A percentile compares a stretch with the other conserved stretches of the same genome.
Conservation (phyloP, 1,140 invertebrate genomes). For the Triops cancriformis region DNA sequence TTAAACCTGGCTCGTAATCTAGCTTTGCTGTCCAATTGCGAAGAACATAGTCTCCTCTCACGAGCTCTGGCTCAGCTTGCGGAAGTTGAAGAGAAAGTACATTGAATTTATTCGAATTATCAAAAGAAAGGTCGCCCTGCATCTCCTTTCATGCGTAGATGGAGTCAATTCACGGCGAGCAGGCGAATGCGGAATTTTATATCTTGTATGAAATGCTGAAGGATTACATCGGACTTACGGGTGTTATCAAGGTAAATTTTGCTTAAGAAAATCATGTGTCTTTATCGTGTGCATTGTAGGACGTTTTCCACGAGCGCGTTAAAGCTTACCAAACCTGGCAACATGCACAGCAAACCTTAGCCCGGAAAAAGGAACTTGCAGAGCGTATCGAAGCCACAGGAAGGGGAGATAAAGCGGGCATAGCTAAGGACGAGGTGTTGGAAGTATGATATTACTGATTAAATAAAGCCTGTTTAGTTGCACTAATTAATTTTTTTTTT, state of each 20-base stretch:
- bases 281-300: constrained; percentile 44
- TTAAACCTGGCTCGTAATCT: constrained; percentile 76
- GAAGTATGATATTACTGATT: constrained; percentile 53
- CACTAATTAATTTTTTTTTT: constrained; percentile 28
- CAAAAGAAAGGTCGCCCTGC: not conserved
- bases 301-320: constrained; percentile 95
- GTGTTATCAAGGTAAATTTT: constrained; percentile 68
- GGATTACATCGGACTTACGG: constrained; percentile 89
- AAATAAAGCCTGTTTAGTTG: not conserved
- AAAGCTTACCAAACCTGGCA: constrained; percentile 98
- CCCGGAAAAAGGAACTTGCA: constrained; percentile 89
- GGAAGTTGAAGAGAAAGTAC: constrained; percentile 77
- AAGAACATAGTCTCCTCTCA: constrained; percentile 88
- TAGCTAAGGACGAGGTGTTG: constrained; percentile 79
- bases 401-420: constrained; percentile 78
- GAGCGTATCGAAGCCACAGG: constrained; percentile 81
- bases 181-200: constrained; percentile 91
- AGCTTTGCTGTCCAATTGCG: constrained; percentile 85
- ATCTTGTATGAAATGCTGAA: constrained; percentile 86
- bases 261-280: not conserved
- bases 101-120: not conserved
- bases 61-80: constrained; percentile 85
- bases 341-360: constrained; percentile 86
- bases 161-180: constrained; percentile 76
- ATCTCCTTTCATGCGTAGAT: constrained; percentile 43